Evolutionary conservation across 37 sponge, comb jelly and placozoan species (phyloP).

Genomic region (Geodia barretti): DNA sequence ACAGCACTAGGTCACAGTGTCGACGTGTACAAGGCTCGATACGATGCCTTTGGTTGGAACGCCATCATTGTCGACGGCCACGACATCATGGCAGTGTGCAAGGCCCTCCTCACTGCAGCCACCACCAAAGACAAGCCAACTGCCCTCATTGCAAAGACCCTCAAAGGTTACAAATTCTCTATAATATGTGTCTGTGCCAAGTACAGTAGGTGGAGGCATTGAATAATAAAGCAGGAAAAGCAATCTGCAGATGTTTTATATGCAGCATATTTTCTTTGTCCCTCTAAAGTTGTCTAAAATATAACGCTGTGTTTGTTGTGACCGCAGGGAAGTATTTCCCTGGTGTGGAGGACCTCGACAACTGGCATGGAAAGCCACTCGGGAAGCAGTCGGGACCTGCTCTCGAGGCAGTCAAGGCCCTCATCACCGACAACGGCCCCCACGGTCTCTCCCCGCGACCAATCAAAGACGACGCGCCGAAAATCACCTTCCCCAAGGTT

Average conservation of each 20-base stretch:
- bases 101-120: constrained; percentile 78
- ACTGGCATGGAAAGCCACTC: constrained; percentile 94
- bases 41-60: constrained; percentile 92
- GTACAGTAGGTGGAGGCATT: no score
- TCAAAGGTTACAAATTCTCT: constrained; percentile 91
- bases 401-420: constrained; percentile 64
- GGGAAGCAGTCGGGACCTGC: constrained; percentile 63
- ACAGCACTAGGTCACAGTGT: constrained; percentile 84
- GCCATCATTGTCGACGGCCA: constrained; percentile 96
- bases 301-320: no score
- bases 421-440: constrained; percentile 74
- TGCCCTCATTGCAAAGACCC: constrained; percentile 86
- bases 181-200: no score
- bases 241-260: no score
- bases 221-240: no score
- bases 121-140: constrained; percentile 86
- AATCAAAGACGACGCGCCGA: constrained; percentile 83
- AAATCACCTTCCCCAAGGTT: constrained; percentile 41
- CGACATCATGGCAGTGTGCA: constrained; percentile 68
- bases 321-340: constrained; percentile 62
- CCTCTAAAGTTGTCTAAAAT: no score
- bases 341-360: constrained; percentile 71
- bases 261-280: not conserved
- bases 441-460: constrained; percentile 50
- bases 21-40: constrained; percentile 79